These are phyloP conservation scores for Maconellicoccus hirsutus DNA, from an alignment of 1,140 invertebrate species.

Conservation along the genomic window DNA sequence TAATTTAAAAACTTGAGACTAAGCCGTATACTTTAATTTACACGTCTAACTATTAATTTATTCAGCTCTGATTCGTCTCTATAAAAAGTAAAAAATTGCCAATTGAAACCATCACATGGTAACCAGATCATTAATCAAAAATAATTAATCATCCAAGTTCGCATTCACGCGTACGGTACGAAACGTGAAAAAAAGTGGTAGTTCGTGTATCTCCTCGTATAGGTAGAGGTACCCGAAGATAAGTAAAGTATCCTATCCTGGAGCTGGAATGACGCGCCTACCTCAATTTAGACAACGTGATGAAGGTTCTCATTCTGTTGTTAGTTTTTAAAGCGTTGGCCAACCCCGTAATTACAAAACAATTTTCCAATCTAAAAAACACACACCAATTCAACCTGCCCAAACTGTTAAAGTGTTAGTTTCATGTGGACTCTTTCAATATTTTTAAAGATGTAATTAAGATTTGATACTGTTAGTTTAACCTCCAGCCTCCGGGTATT, in stretches of 20 bases:
- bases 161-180: not conserved
- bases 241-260: not conserved
- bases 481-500: not conserved
- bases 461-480: conserved; percentile 9
- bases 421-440: conserved; percentile 8
- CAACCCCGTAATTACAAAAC: conserved; percentile 7
- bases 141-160: not conserved
- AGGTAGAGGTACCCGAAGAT: not conserved
- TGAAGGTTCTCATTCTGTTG: not conserved
- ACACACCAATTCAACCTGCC: not conserved
- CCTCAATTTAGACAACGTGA: not conserved
- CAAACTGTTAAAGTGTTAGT: not conserved
- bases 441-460: conserved; percentile 10
- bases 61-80: too few species aligned
- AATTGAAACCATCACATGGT: not conserved
- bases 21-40: too few species aligned
- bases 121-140: not conserved
- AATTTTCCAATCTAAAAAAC: conserved; percentile 9
- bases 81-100: not conserved
- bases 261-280: not conserved
- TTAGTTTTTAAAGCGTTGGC: conserved; percentile 4
- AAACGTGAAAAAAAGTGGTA: not conserved
- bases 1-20: too few species aligned
- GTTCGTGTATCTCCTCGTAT: not conserved
- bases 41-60: too few species aligned